Evolutionary conservation across 2,113 vertebrate species (phyloP).

Genomic region (Ptyas mucosa): DNA sequence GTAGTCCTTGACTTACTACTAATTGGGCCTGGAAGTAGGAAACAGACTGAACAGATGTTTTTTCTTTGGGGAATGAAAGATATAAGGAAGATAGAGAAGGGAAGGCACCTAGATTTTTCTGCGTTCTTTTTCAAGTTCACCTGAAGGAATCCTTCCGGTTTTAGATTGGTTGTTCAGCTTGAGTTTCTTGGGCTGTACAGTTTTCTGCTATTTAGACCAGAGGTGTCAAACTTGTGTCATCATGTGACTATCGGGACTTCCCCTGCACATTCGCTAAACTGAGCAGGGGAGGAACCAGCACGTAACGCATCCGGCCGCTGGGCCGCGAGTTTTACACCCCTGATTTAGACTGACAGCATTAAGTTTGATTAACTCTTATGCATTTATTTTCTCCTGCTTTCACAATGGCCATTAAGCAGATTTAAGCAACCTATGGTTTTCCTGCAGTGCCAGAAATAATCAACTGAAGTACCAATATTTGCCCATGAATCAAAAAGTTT

Average conservation of each 20-base stretch:
- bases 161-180: neutral
- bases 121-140: neutral
- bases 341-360: neutral
- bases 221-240: no score
- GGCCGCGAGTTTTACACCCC: neutral
- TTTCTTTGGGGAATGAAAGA: neutral
- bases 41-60: neutral
- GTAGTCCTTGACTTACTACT: neutral
- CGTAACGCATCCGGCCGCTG: fast-evolving
- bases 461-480: neutral
- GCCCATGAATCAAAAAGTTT: neutral
- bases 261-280: no score
- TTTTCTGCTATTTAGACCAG: neutral
- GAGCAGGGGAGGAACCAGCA: no score
- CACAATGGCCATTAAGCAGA: neutral
- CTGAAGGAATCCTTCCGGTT: neutral
- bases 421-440: neutral
- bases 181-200: neutral
- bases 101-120: neutral
- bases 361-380: neutral
- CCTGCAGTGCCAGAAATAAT: neutral
- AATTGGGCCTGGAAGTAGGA: neutral
- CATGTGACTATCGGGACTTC: no score
- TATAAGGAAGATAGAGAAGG: neutral
- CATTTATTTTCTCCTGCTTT: neutral